Conservation (phyloP, 2,113 vertebrate genomes). For the Potamarius usumacintae region DNA sequence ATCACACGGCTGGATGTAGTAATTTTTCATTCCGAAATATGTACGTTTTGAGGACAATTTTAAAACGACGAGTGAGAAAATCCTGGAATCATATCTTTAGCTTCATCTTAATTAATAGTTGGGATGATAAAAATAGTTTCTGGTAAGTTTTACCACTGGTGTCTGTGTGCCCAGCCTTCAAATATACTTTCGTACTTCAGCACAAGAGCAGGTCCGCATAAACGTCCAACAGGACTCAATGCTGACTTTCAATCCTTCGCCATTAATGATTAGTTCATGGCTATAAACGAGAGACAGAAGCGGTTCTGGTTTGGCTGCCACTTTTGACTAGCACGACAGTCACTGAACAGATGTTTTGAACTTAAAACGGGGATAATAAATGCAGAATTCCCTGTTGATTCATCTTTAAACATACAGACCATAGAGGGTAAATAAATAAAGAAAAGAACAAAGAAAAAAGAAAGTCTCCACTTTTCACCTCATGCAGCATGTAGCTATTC, state of each 20-base stretch:
- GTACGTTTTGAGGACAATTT: background rate
- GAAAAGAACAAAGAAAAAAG: background rate
- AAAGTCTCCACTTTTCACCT: background rate
- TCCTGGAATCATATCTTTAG: background rate
- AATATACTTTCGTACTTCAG: background rate
- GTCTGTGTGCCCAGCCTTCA: background rate
- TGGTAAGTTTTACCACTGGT: background rate
- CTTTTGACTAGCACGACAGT: background rate
- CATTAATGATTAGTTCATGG: background rate
- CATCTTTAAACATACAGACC: background rate
- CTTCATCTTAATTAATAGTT: background rate
- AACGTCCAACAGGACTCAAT: background rate
- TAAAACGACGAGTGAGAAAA: background rate
- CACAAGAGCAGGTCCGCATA: background rate
- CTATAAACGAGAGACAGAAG: background rate
- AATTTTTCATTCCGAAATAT: background rate
- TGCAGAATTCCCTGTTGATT: background rate
- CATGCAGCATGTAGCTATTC: background rate
- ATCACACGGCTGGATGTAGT: background rate
- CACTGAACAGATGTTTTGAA: background rate
- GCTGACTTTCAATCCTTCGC: background rate
- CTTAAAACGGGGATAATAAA: background rate
- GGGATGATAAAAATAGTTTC: background rate
- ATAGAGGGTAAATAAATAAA: background rate
- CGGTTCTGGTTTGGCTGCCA: background rate